Base-by-base conservation (phyloP, 2,797 vertebrate species). In the Hippocampus kuda region DNA sequence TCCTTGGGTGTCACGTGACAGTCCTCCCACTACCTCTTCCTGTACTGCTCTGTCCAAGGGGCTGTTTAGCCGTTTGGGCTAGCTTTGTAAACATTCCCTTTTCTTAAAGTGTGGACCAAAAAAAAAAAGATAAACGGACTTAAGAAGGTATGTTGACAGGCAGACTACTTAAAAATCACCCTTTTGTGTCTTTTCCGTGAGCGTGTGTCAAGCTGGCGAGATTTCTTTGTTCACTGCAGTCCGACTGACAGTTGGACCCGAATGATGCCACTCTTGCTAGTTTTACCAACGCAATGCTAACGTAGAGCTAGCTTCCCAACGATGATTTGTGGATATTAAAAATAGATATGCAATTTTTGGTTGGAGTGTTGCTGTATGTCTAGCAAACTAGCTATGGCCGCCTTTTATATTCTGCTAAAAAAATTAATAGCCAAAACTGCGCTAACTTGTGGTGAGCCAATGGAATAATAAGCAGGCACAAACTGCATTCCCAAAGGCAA, bases 1-100 rank as follows among this genome's bases (percentile, higher is more conserved):
- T 18, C 0, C 0, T 15, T 3, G 2, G 22, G 20, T 8, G 13
- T 75, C 83, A 85, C 71, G 61, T 84, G 79, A 68, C 5, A 30
- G 30, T 30, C 30, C 30, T 30, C 30, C 2, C 3, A 74, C 70
- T 70, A 70, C 67, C 26, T 56, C 63, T 49, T 46, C 62, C 46
- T 15, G 41, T 46, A n/a, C 42, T 44, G 6, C 42, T 65, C 7
- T 46, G 8, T 49, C 44, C 18, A 65, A 65, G n/a, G 16, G 15
- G 3, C 11, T 65, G 63, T 27, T 68, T 49, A 24, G 68, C 67
- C 30, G 8, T 70, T 66, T 56, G 57, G 38, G 20, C 27, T 20
- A 46, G 38, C 30, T 57, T 34, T 30, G 38, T 20, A 2, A 68
- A 51, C 30, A 61, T 24, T 30, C 41, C 59, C 15, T 34, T 60